phyloP scores from a whole-genome alignment of 2,113 vertebrate genomes.

The Cinclus mexicanus region DNA sequence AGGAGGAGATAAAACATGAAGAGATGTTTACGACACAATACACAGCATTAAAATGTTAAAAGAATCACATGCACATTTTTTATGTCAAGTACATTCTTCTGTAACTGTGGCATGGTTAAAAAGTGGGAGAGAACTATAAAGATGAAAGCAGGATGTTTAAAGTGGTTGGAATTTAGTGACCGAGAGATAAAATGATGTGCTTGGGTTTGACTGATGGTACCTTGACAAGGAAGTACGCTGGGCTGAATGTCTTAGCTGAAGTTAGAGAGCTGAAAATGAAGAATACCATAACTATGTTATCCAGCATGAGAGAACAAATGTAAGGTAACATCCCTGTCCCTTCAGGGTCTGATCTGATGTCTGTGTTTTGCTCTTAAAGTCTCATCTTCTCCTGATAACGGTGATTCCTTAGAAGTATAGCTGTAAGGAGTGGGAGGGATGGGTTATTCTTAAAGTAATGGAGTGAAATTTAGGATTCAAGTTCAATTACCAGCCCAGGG shows the following conservation, averaged over 20 bases:
- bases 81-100: constrained; percentile 49
- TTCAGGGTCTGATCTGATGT: background rate
- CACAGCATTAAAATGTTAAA: constrained; percentile 45
- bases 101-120: constrained; percentile 23
- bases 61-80: constrained; percentile 43
- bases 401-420: background rate
- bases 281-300: background rate
- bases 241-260: background rate
- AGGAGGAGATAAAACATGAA: constrained; percentile 59
- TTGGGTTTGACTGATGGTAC: constrained; percentile 32
- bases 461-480: background rate
- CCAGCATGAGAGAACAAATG: background rate
- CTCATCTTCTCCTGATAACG: background rate
- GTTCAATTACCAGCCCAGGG: background rate
- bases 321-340: background rate
- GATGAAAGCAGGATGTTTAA: constrained; percentile 66
- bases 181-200: constrained; percentile 37
- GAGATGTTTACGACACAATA: constrained; percentile 55
- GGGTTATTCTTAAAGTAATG: background rate
- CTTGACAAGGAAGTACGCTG: constrained; percentile 33
- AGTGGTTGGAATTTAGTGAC: constrained; percentile 63
- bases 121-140: constrained; percentile 42
- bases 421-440: background rate
- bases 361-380: background rate
- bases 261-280: background rate